These are phyloP conservation scores for Dasypus novemcinctus DNA, from an alignment of 2,113 vertebrate species.

Conservation along the genomic window DNA sequence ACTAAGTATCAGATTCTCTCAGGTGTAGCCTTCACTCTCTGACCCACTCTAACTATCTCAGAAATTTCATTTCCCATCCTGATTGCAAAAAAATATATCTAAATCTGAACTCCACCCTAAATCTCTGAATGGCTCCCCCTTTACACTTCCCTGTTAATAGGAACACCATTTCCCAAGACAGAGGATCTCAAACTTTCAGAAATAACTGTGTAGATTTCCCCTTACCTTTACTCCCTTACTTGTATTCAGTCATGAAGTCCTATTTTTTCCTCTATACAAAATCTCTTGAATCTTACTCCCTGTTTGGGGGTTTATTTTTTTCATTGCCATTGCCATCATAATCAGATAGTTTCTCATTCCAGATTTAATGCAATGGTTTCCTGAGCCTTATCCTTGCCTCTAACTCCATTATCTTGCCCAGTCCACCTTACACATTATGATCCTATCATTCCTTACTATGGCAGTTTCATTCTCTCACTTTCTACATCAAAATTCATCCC, in stretches of 20 bases:
- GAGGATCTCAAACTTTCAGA: neutral
- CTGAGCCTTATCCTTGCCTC: neutral
- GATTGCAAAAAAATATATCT: neutral
- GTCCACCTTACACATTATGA: neutral
- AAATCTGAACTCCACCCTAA: neutral
- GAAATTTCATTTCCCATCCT: neutral
- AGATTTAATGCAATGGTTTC: constrained; percentile 10
- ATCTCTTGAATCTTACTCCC: neutral
- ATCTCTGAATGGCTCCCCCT: neutral
- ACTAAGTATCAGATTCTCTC: neutral
- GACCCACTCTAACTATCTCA: neutral
- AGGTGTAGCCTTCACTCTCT: neutral
- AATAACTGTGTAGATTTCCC: neutral
- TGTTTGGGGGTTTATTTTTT: neutral
- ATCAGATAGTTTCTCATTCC: neutral
- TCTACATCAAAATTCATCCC: neutral
- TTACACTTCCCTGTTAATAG: neutral
- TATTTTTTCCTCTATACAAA: constrained; percentile 6
- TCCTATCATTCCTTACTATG: neutral
- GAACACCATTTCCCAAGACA: neutral
- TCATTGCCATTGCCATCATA: neutral
- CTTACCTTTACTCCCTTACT: neutral
- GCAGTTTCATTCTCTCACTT: neutral
- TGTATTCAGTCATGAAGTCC: neutral
- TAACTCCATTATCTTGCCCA: neutral